Percentiles rank a stretch among this genome's conserved stretches.
phyloP scores from a whole-genome alignment of 2,888 invertebrate species.

The Anticlea derivata region DNA sequence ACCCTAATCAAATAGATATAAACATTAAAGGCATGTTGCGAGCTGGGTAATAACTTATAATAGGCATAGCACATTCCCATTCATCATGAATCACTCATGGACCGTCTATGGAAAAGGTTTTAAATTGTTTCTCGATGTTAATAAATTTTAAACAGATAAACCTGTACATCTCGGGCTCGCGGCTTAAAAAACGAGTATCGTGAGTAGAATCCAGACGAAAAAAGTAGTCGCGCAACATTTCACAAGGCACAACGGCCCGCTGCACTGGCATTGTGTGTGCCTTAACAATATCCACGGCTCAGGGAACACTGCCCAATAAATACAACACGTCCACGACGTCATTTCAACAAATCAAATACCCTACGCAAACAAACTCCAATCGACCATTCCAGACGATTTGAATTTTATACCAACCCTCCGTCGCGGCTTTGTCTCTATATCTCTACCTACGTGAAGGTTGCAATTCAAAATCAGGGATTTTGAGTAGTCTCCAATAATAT shows the following conservation, averaged over 20 bases:
- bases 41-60: conserved; percentile 62
- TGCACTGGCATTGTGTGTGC: conserved; percentile 81
- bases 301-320: conserved; percentile 71
- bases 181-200: conserved; percentile 80
- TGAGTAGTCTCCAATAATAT: no score
- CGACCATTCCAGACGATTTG: conserved; percentile 71
- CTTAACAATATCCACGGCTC: conserved; percentile 78
- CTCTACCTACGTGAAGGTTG: conserved; percentile 16
- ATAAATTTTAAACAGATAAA: conserved; percentile 84
- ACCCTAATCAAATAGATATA: conserved; percentile 29
- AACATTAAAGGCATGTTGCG: conserved; percentile 42
- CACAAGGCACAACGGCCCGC: conserved; percentile 82
- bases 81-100: conserved; percentile 74
- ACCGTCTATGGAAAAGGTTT: conserved; percentile 76
- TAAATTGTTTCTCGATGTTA: conserved; percentile 83
- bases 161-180: conserved; percentile 82
- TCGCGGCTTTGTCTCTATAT: conserved; percentile 36
- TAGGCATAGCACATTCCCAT: conserved; percentile 64
- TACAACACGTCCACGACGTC: conserved; percentile 69
- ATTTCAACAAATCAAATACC: conserved; percentile 76
- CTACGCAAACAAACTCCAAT: conserved; percentile 70
- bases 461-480: conserved; percentile 14
- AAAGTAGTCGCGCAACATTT: conserved; percentile 84
- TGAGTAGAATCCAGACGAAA: conserved; percentile 83
- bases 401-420: conserved; percentile 54